Conservation (phyloP, 2,113 vertebrate genomes). For the Ifrita kowaldi region DNA sequence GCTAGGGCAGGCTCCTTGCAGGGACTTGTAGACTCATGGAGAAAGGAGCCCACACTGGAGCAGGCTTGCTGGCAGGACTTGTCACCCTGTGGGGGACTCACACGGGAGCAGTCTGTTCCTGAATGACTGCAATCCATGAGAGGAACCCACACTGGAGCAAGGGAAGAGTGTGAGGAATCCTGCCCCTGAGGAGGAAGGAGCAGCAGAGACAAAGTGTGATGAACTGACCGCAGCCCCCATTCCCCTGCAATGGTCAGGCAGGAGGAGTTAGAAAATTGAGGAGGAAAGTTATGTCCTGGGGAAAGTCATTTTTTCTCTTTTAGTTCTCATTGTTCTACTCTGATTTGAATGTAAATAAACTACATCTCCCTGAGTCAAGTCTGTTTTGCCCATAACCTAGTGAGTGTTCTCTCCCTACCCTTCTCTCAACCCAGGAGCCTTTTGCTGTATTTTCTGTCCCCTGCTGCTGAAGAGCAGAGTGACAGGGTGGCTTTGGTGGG, state of each 20-base stretch:
- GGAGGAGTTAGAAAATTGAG: neutral
- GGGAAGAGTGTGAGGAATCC: neutral
- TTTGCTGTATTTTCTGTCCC: neutral
- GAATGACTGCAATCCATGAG: neutral
- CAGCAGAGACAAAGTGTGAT: neutral
- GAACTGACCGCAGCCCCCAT: neutral
- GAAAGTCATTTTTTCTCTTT: fast-evolving
- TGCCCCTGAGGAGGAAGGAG: neutral
- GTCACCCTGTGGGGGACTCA: neutral
- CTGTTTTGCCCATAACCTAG: neutral
- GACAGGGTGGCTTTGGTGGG: neutral
- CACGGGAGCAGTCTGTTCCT: neutral
- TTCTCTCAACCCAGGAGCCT: neutral
- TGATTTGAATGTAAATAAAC: neutral
- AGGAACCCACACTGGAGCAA: neutral
- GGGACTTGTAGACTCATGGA: neutral
- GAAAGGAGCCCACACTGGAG: neutral
- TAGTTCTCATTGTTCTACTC: neutral
- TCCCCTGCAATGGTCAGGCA: neutral
- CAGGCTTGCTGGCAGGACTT: neutral
- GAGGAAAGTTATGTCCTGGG: fast-evolving
- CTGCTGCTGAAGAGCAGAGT: neutral
- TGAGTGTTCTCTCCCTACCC: neutral
- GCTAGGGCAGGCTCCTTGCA: neutral
- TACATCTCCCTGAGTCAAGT: neutral